Evolutionary conservation across 2,113 vertebrate species (phyloP).

Genomic region (Phylloscopus whistleri): DNA sequence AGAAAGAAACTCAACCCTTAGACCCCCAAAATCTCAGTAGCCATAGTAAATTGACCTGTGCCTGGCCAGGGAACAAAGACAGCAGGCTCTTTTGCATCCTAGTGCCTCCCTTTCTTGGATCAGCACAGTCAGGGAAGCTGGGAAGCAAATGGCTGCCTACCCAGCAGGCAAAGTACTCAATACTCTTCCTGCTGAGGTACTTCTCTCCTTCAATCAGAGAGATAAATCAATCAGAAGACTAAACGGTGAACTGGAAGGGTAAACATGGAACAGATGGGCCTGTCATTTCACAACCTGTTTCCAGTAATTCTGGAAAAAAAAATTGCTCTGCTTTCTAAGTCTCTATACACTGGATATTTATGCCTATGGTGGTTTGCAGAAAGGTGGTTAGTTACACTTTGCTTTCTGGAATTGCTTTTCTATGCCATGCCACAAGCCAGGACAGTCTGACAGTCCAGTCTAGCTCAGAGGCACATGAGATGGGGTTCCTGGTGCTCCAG

Average conservation of each 20-base stretch:
- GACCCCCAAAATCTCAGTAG: background rate
- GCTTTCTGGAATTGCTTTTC: background rate
- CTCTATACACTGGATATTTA: background rate
- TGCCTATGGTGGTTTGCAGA: background rate
- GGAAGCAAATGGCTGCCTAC: background rate
- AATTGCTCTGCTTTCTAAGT: background rate
- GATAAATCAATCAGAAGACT: background rate
- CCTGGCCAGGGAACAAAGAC: background rate
- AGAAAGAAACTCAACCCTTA: background rate
- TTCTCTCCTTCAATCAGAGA: background rate
- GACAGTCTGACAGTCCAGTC: background rate
- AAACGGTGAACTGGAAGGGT: background rate
- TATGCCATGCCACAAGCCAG: background rate
- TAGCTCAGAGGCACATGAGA: rapidly evolving
- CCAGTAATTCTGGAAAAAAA: background rate
- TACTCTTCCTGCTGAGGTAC: rapidly evolving
- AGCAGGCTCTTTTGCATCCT: background rate
- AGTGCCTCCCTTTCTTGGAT: background rate
- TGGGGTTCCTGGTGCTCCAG: rapidly evolving
- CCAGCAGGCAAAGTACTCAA: background rate
- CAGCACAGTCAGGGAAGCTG: background rate
- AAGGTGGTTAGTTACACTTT: background rate
- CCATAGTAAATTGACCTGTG: background rate
- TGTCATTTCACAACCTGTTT: background rate
- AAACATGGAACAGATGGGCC: background rate